These are phyloP conservation scores for Melanostoma scalare DNA, from an alignment of 2,888 invertebrate species.

Conservation along the genomic window DNA sequence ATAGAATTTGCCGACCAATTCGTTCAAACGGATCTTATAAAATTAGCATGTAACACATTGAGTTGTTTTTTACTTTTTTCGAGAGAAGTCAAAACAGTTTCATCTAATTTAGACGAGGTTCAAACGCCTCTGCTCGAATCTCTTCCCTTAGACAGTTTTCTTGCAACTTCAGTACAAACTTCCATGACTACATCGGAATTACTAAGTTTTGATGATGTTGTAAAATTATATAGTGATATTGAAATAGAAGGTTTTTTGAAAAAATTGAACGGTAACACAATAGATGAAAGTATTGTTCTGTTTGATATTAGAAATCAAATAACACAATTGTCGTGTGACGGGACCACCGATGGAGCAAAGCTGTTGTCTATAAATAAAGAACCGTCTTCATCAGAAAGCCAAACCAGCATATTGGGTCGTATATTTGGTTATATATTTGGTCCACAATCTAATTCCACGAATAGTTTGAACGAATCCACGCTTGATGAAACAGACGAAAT, in stretches of 20 bases:
- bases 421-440: conserved; percentile 79
- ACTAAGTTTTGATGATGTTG: conserved; percentile 55
- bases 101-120: conserved; percentile 1
- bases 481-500: conserved; percentile 62
- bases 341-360: neutral
- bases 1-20: conserved; percentile 76
- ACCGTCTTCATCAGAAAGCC: conserved; percentile 11
- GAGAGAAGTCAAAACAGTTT: conserved; percentile 12
- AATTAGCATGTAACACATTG: conserved; percentile 75
- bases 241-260: conserved; percentile 37
- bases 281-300: conserved; percentile 77
- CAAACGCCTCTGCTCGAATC: conserved; percentile 38
- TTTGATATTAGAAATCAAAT: conserved; percentile 78
- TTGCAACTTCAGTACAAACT: conserved; percentile 21
- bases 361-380: conserved; percentile 14
- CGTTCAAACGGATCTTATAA: conserved; percentile 11
- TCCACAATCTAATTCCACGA: conserved; percentile 68
- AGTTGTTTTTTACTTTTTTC: conserved; percentile 77
- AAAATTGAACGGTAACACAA: conserved; percentile 14
- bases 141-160: conserved; percentile 32
- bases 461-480: conserved; percentile 64
- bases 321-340: neutral
- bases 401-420: conserved; percentile 51
- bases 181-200: conserved; percentile 36
- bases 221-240: conserved; percentile 35